These are phyloP conservation scores for Apis cerana DNA, from an alignment of 1,140 invertebrate genomes.

Conservation along the genomic window DNA sequence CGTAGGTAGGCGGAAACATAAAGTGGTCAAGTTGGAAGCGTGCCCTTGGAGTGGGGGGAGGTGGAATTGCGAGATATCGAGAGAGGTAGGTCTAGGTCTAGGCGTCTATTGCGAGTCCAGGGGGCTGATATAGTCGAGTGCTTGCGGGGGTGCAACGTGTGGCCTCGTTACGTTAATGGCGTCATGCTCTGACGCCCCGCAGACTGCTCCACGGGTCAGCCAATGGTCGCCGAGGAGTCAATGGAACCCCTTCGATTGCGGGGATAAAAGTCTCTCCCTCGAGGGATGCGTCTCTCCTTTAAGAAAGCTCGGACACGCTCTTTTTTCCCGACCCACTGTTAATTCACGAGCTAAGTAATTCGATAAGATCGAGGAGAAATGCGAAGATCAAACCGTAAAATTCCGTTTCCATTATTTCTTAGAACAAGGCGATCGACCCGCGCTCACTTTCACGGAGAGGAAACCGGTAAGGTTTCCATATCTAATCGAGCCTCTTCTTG, in stretches of 20 bases:
- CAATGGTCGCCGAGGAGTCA: constrained; percentile 44
- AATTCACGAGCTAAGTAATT: too few species aligned
- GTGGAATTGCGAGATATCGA: constrained; percentile 58
- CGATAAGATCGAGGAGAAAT: too few species aligned
- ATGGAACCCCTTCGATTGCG: constrained; percentile 28
- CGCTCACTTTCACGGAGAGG: too few species aligned
- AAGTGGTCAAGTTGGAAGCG: background rate
- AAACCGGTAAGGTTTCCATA: too few species aligned
- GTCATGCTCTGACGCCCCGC: constrained; percentile 74
- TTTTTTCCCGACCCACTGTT: too few species aligned
- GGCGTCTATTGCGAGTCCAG: constrained; percentile 61
- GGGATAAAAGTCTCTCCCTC: background rate
- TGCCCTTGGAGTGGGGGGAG: background rate
- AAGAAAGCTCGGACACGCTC: too few species aligned
- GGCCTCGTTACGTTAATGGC: constrained; percentile 72
- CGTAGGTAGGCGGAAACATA: background rate
- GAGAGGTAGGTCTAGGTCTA: constrained; percentile 70
- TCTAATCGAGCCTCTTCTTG: too few species aligned
- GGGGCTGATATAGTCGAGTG: constrained; percentile 64
- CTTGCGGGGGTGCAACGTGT: constrained; percentile 66
- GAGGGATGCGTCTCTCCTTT: background rate
- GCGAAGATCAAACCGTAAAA: too few species aligned
- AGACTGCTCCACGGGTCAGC: constrained; percentile 59
- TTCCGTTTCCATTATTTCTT: too few species aligned
- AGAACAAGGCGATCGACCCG: too few species aligned